Evolutionary conservation across 2,113 vertebrate species (phyloP), one percentile per base, ranked within the genome.

Genomic region (Talpa occidentalis): DNA sequence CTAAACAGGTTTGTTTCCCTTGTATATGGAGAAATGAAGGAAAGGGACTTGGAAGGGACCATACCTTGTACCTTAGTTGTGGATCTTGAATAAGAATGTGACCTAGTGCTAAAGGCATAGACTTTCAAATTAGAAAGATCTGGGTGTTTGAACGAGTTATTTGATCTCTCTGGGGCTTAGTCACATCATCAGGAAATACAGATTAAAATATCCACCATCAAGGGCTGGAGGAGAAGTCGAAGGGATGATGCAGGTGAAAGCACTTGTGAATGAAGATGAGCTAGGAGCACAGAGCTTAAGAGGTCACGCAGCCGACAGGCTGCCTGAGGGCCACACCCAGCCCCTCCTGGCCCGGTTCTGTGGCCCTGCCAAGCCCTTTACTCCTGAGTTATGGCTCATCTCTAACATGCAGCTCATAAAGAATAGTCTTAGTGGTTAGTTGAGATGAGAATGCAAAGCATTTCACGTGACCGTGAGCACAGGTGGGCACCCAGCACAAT

Each of bases 11-110:
- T 93, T 97, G 49, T 15, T 52, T 49, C 47, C 47, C 47, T 49
- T 79, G 73, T n/a, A 76, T 70, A 28, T n/a, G n/a, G 62, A 94
- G 90, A 95, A 87, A 69, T 5, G 14, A 91, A 44, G 4, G 40
- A 70, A 72, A 59, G 30, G 12, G 17, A 47, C 59, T 84, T 95
- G 54, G 35, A 26, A 42, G 47, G n/a, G 35, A 69, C 28, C 62
- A 5, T 60, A 6, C 52, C 6, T 73, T 69, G 6, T 60, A 6
- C 52, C 6, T 73, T 77, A 54, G 22, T 17, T 76, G 40, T 73
- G 42, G 26, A 40, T 26, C 47, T 86, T 37, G 47, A 77, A 52
- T 28, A 64, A 28, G 15, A 67, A 16, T 10, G 49, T 64, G 49
- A 40, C 26, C 26, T 54, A 3, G 30, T 40, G 52, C 8, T 78